A percentile compares a stretch with the other conserved stretches of the same genome.
Conservation (phyloP, 2,797 vertebrate genomes). For the Eulemur coronatus region DNA sequence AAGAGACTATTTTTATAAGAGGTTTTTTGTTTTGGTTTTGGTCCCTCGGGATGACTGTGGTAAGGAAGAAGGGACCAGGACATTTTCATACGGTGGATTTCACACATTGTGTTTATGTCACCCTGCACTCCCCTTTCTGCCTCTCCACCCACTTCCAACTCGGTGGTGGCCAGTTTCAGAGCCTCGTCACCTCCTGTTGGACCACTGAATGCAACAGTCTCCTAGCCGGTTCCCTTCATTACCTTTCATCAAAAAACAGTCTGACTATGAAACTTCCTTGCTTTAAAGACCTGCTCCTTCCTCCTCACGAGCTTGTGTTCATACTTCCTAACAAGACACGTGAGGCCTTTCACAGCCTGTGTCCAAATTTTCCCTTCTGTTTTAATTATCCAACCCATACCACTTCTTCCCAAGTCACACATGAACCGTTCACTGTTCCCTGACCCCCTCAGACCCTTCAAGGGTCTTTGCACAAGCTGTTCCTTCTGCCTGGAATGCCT, state of each 20-base stretch:
- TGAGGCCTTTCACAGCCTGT: not conserved
- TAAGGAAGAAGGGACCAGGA: conserved; percentile 27
- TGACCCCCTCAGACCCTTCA: not conserved
- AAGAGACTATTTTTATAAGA: conserved; percentile 71
- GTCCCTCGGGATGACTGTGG: conserved; percentile 64
- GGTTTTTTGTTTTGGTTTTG: conserved; percentile 71
- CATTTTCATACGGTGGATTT: conserved; percentile 51
- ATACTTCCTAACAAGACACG: not conserved
- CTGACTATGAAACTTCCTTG: conserved; percentile 14
- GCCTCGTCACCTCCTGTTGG: not conserved
- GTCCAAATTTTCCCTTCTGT: not conserved
- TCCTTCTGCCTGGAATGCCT: not conserved
- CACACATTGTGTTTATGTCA: not conserved
- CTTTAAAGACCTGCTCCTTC: not conserved
- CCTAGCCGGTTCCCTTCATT: not conserved
- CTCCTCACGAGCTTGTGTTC: not conserved
- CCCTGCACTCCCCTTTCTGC: not conserved
- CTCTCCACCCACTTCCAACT: not conserved
- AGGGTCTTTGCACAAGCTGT: not conserved
- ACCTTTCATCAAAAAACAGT: not conserved
- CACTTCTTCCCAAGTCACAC: not conserved
- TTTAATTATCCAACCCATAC: not conserved
- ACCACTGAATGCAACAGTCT: not conserved
- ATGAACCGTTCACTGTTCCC: not conserved
- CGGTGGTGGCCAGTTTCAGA: not conserved